Evolutionary conservation across 2,113 vertebrate genomes (phyloP).

Genomic region (Tamias sibiricus): DNA sequence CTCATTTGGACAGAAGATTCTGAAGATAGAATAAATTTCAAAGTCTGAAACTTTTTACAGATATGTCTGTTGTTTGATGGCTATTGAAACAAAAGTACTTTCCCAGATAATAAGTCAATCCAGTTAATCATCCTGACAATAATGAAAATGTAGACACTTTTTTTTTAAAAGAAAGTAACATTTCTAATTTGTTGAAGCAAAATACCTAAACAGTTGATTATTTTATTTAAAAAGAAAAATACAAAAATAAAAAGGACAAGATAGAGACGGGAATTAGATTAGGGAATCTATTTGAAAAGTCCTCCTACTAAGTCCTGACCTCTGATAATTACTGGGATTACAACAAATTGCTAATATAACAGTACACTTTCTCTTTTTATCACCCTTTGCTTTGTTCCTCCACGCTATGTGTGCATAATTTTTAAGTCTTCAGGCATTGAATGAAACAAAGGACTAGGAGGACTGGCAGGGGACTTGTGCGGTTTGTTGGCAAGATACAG

Average conservation of each 20-base stretch:
- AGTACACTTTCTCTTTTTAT: not conserved
- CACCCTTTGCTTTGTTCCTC: not conserved
- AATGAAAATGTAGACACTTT: not conserved
- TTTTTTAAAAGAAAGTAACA: conserved; percentile 2
- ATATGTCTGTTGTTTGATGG: not conserved
- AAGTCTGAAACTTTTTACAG: not conserved
- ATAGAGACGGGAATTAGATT: not conserved
- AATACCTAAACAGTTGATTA: not conserved
- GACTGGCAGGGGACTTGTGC: not conserved
- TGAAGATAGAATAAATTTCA: not conserved
- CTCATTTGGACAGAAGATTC: not conserved
- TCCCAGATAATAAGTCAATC: not conserved
- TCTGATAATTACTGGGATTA: not conserved
- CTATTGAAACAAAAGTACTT: not conserved
- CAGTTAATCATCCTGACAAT: not conserved
- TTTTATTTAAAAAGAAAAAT: conserved; percentile 18
- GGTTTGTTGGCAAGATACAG: not conserved
- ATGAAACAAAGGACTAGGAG: not conserved
- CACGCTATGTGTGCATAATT: not conserved
- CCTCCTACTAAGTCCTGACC: not conserved
- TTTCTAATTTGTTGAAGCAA: conserved; percentile 48
- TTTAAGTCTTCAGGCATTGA: not conserved
- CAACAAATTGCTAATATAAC: not conserved
- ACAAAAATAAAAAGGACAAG: conserved; percentile 2
- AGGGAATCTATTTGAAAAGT: not conserved